A percentile compares a stretch with the other conserved stretches of the same genome.
phyloP scores from a whole-genome alignment of 2,113 vertebrate genomes.

The Origma solitaria region DNA sequence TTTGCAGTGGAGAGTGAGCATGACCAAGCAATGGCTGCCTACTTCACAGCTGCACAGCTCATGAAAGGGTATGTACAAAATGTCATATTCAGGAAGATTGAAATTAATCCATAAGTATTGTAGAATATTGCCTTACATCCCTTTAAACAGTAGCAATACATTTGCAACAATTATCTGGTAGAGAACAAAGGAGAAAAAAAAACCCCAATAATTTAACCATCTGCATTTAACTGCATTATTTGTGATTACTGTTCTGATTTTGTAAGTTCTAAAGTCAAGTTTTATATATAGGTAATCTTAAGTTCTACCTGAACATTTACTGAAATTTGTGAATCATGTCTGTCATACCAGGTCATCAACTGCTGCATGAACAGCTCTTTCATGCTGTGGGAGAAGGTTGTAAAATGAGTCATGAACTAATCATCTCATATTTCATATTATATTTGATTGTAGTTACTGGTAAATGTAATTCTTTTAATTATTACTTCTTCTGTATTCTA shows the following conservation, averaged over 20 bases:
- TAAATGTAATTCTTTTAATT: not conserved
- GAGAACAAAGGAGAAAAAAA: not conserved
- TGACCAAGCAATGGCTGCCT: conserved; percentile 97
- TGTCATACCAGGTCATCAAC: not conserved
- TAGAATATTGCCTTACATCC: not conserved
- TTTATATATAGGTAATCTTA: not conserved
- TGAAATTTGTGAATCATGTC: not conserved
- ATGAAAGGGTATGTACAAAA: conserved; percentile 92
- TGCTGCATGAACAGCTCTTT: not conserved
- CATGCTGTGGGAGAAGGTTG: not conserved
- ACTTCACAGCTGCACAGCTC: conserved; percentile 96
- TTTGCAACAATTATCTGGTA: not conserved
- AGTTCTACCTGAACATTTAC: not conserved
- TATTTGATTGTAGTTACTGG: not conserved
- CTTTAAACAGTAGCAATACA: not conserved
- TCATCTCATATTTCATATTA: not conserved
- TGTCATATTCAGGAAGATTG: not conserved
- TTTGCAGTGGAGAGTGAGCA: conserved; percentile 98
- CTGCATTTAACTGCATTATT: not conserved
- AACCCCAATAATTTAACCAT: accelerated
- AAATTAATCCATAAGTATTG: not conserved
- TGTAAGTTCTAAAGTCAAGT: not conserved
- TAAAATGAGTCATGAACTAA: not conserved
- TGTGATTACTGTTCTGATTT: not conserved
- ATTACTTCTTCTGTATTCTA: not conserved